Percentiles rank a stretch among this genome's conserved stretches.
Conservation (phyloP, 2,797 vertebrate species). For the Lithobates sylvaticus region DNA sequence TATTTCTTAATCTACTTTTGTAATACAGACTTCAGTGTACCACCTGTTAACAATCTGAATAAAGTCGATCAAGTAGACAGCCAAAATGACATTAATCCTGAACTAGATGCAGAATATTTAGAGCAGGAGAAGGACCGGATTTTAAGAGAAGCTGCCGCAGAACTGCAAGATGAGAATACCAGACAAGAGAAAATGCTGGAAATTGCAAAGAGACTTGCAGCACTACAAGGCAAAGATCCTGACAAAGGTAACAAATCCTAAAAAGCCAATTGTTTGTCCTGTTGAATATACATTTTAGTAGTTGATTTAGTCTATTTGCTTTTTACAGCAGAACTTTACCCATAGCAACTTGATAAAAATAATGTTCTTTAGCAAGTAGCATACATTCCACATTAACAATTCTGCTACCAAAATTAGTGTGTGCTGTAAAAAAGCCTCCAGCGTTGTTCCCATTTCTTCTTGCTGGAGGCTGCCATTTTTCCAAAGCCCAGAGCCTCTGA, state of each 20-base stretch:
- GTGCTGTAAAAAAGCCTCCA: too few species aligned
- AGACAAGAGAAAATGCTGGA: conserved; percentile 85
- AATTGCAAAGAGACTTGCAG: conserved; percentile 87
- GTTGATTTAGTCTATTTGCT: too few species aligned
- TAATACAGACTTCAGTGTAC: conserved; percentile 63
- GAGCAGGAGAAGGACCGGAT: conserved; percentile 86
- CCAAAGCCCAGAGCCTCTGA: too few species aligned
- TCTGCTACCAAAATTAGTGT: too few species aligned
- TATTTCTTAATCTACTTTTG: background rate
- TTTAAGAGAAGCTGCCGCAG: conserved; percentile 85
- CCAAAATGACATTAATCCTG: conserved; percentile 68
- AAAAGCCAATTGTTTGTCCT: too few species aligned
- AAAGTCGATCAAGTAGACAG: conserved; percentile 69
- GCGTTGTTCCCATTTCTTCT: too few species aligned
- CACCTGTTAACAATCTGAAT: conserved; percentile 87
- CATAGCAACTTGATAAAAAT: too few species aligned
- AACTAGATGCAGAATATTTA: conserved; percentile 78
- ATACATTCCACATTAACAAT: too few species aligned
- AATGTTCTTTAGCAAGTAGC: too few species aligned
- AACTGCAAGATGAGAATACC: conserved; percentile 83
- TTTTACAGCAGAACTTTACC: too few species aligned
- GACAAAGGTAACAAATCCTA: conserved; percentile 79
- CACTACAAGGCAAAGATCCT: conserved; percentile 88
- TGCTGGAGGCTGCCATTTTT: too few species aligned
- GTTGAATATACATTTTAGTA: too few species aligned